phyloP scores from a whole-genome alignment of 2,113 vertebrate genomes.

The Scomber scombrus region DNA sequence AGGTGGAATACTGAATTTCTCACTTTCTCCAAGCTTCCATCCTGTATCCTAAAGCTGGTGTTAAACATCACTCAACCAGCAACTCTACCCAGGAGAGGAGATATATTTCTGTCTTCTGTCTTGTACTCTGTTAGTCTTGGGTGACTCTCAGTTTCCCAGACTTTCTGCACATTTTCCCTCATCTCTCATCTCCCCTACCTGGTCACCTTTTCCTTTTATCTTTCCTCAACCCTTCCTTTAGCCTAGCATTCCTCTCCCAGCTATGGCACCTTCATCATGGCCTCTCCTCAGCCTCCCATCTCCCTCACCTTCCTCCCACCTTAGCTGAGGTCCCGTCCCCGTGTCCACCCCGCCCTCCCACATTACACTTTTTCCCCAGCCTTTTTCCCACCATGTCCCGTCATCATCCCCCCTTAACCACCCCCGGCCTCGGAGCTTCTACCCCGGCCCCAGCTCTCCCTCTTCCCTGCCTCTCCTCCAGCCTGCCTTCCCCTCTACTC shows the following conservation, averaged over 20 bases:
- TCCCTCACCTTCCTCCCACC: conserved; percentile 32
- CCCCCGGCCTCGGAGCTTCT: conserved; percentile 34
- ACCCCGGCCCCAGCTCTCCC: conserved; percentile 48
- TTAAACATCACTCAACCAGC: neutral
- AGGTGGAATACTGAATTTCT: conserved; percentile 4
- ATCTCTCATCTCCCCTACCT: conserved; percentile 7
- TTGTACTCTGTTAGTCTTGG: neutral
- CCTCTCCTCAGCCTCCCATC: conserved; percentile 36
- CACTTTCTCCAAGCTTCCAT: neutral
- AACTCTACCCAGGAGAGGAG: neutral
- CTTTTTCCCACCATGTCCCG: neutral
- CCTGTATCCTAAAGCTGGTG: too few relatives aligned
- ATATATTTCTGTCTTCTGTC: neutral
- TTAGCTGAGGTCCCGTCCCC: neutral
- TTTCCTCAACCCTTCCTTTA: neutral
- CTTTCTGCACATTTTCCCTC: neutral
- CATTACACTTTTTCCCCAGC: conserved; percentile 11
- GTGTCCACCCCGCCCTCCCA: neutral
- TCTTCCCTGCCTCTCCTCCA: conserved; percentile 64
- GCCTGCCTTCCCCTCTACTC: conserved; percentile 87
- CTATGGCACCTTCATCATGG: neutral
- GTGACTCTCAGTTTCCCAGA: neutral
- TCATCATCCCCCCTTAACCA: neutral
- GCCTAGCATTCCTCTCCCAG: conserved; percentile 12
- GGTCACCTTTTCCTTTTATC: conserved; percentile 16